Percentiles rank a stretch among this genome's conserved stretches.
Evolutionary conservation across 2,888 invertebrate genomes (phyloP).

Genomic region (Odontomyia ornata): DNA sequence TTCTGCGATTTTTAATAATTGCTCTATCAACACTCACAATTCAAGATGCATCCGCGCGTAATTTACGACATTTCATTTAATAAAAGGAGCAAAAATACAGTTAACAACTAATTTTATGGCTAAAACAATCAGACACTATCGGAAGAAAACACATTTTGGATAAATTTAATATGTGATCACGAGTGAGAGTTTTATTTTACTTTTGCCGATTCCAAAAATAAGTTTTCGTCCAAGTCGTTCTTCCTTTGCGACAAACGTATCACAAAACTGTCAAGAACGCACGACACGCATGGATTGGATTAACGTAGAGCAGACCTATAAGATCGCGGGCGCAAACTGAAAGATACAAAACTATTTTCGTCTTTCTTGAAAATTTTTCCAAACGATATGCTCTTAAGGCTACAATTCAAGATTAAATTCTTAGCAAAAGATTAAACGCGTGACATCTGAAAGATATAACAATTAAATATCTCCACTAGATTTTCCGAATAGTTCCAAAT

Average conservation of each 20-base stretch:
- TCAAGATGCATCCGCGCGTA: not conserved
- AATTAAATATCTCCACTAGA: conserved; percentile 11
- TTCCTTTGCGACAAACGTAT: not conserved
- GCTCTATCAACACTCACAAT: conserved; percentile 17
- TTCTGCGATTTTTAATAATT: not conserved
- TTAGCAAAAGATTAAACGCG: not conserved
- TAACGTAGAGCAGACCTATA: conserved; percentile 15
- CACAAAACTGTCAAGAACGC: conserved; percentile 21
- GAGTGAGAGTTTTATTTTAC: conserved; percentile 13
- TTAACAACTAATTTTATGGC: conserved; percentile 36
- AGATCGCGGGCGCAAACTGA: not conserved
- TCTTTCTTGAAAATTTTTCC: not conserved
- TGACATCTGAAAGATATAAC: not conserved
- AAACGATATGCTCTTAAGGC: not conserved
- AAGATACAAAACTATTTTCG: conserved; percentile 29
- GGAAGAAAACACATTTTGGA: conserved; percentile 23
- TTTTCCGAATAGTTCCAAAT: not conserved
- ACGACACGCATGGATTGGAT: conserved; percentile 38
- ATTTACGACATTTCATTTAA: conserved; percentile 32
- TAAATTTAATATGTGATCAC: conserved; percentile 7
- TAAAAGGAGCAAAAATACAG: conserved; percentile 11
- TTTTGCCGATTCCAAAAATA: conserved; percentile 34
- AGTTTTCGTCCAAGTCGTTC: not conserved
- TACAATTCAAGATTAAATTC: conserved; percentile 8
- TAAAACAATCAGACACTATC: conserved; percentile 27